phyloP scores from a whole-genome alignment of 2,888 invertebrate species.

The Macrostomum cliftonense region DNA sequence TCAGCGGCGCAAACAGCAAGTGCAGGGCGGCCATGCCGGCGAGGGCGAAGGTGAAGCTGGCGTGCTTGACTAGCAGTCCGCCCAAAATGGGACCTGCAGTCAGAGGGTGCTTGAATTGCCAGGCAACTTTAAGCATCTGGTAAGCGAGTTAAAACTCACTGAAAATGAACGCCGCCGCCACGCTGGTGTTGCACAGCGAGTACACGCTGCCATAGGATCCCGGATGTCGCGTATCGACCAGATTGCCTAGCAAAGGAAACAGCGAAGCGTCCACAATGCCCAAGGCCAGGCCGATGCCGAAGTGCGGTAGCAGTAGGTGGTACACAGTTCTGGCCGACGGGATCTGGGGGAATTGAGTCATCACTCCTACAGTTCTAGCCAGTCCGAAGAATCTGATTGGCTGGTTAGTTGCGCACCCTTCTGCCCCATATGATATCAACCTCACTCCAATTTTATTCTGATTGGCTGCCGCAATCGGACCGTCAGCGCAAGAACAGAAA shows the following conservation, averaged over 20 bases:
- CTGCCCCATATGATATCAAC: too few species aligned
- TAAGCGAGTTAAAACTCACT: too few species aligned
- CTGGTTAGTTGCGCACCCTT: too few species aligned
- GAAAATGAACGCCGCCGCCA: conserved; percentile 6
- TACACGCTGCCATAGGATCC: conserved; percentile 41
- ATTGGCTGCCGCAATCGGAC: too few species aligned
- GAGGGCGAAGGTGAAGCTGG: conserved; percentile 40
- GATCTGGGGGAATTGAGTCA: too few species aligned
- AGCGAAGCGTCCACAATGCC: conserved; percentile 45
- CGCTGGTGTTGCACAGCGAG: conserved; percentile 35
- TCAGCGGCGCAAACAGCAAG: too few species aligned
- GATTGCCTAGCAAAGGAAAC: conserved; percentile 54
- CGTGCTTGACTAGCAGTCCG: conserved; percentile 49
- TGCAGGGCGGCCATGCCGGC: too few species aligned
- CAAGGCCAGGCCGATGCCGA: conserved; percentile 59
- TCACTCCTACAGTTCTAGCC: neutral
- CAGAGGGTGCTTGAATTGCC: too few species aligned
- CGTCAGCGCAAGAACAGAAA: too few species aligned
- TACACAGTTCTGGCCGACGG: conserved; percentile 48
- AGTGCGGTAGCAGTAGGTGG: conserved; percentile 54
- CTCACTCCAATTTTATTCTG: too few species aligned
- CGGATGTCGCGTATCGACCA: conserved; percentile 42
- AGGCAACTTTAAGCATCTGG: too few species aligned
- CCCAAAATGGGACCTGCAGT: conserved; percentile 52
- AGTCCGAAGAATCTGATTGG: too few species aligned